Evolutionary conservation across 2,888 invertebrate genomes (phyloP).

Genomic region (Drosophila ezoana): DNA sequence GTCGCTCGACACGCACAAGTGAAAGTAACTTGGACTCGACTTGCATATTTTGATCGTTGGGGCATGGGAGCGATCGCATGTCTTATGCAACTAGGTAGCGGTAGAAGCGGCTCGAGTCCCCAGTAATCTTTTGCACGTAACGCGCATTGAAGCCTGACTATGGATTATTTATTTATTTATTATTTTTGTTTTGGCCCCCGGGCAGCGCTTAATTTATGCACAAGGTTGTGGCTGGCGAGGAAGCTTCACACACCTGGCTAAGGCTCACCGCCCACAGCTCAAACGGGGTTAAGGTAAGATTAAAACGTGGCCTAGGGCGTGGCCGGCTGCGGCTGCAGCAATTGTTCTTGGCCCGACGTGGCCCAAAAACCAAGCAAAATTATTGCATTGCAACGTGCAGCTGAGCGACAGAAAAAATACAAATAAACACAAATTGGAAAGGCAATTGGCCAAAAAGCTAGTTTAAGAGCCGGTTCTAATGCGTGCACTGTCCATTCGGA

Average conservation of each 20-base stretch:
- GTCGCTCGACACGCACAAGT: conserved; percentile 69
- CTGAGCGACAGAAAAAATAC: conserved; percentile 28
- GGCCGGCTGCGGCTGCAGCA: conserved; percentile 22
- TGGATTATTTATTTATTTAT: conserved; percentile 10
- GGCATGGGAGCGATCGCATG: conserved; percentile 48
- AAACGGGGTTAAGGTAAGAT: conserved; percentile 74
- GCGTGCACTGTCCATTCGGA: conserved; percentile 62
- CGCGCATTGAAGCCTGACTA: conserved; percentile 39
- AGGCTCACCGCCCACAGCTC: conserved; percentile 31
- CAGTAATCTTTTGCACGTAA: conserved; percentile 41
- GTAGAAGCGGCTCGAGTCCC: conserved; percentile 29
- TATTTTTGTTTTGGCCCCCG: background rate
- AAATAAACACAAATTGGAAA: conserved; percentile 60
- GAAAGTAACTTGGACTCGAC: conserved; percentile 63
- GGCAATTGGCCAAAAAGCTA: conserved; percentile 58
- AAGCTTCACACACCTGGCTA: conserved; percentile 29
- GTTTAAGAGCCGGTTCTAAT: conserved; percentile 74
- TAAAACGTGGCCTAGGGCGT: conserved; percentile 61
- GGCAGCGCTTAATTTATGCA: conserved; percentile 37
- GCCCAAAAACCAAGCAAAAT: conserved; percentile 37
- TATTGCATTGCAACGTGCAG: conserved; percentile 30
- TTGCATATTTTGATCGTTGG: conserved; percentile 60
- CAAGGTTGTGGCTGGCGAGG: conserved; percentile 44
- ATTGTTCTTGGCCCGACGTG: conserved; percentile 53
- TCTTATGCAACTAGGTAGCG: conserved; percentile 60